A percentile compares a stretch with the other conserved stretches of the same genome.
These are phyloP conservation scores for Mercenaria mercenaria DNA, from an alignment of 1,140 invertebrate genomes.

Conservation along the genomic window DNA sequence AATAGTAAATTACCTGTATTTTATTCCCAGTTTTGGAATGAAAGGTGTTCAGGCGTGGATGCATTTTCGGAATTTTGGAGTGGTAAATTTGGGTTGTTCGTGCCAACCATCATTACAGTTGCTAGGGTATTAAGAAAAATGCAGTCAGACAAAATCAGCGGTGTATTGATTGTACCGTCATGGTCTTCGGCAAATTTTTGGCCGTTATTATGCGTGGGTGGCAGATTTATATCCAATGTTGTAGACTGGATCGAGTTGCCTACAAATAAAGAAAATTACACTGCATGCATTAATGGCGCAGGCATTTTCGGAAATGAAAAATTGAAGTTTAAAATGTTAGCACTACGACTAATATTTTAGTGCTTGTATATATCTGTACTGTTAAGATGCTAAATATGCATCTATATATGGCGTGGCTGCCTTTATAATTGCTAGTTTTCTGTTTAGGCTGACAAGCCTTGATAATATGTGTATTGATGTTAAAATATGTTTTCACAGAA, in stretches of 20 bases:
- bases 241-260: conserved; percentile 23
- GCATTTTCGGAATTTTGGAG: not conserved
- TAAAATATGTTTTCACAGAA: not conserved
- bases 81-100: conserved; percentile 16
- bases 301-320: conserved; percentile 26
- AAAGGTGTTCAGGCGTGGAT: not conserved
- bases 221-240: conserved; percentile 8
- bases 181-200: conserved; percentile 21
- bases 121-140: conserved; percentile 13
- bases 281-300: not conserved
- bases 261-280: conserved; percentile 29
- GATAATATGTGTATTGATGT: not conserved
- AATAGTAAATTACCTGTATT: not conserved
- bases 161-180: not conserved
- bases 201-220: not conserved
- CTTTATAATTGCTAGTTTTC: not conserved
- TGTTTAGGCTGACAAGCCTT: not conserved
- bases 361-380: not conserved
- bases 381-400: not conserved
- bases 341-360: not conserved
- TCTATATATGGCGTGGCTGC: not conserved
- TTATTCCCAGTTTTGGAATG: conserved; percentile 36
- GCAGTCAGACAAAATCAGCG: not conserved
- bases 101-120: not conserved
- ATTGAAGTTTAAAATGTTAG: conserved; percentile 40